These are phyloP conservation scores for Enteromius thamalakanensis DNA, from an alignment of 2,797 vertebrate species.

Conservation along the genomic window DNA sequence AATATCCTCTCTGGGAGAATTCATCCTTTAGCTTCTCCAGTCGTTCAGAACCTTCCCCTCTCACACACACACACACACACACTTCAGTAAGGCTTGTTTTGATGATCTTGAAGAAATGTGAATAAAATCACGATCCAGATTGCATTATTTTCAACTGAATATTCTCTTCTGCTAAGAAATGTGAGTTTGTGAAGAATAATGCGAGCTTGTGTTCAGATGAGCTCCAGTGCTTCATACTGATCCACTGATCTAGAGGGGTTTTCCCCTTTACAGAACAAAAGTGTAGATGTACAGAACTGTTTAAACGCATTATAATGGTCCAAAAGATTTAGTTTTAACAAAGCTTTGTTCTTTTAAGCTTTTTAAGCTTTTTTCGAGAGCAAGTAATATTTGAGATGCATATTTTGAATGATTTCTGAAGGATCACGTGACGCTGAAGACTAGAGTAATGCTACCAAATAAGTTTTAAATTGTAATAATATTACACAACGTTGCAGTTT, in stretches of 20 bases:
- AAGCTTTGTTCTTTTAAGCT: not conserved
- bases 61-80: no score
- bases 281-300: not conserved
- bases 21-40: not conserved
- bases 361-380: no score
- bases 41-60: not conserved
- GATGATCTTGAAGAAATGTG: not conserved
- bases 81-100: not conserved
- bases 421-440: not conserved
- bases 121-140: not conserved
- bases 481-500: not conserved
- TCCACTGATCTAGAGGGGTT: not conserved
- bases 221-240: not conserved
- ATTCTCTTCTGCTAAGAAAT: not conserved
- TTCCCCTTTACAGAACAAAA: not conserved
- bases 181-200: not conserved
- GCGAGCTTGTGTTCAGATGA: not conserved
- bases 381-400: not conserved
- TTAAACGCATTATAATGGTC: not conserved
- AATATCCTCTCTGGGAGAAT: not conserved
- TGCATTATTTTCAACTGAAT: not conserved
- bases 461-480: not conserved
- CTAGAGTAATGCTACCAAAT: not conserved
- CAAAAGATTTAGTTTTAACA: not conserved
- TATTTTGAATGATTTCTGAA: not conserved